phyloP scores from a whole-genome alignment of 2,797 vertebrate genomes.

The Trachurus trachurus region DNA sequence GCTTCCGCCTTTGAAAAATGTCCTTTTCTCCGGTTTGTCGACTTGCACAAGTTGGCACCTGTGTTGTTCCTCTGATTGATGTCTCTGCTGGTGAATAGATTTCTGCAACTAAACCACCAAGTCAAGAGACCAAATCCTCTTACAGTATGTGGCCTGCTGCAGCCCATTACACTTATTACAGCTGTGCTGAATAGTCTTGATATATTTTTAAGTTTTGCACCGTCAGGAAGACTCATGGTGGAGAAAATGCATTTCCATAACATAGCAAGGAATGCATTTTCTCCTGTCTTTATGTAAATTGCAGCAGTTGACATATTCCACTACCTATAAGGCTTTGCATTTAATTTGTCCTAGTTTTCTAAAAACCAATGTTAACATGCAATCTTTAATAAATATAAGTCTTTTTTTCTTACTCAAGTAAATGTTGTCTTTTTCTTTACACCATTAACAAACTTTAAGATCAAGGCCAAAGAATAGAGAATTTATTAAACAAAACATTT shows the following conservation, averaged over 20 bases:
- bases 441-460: background rate
- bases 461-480: background rate
- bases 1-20: background rate
- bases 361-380: conserved; percentile 63
- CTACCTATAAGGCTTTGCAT: conserved; percentile 60
- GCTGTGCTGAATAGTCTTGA: conserved; percentile 41
- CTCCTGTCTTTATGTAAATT: conserved; percentile 50
- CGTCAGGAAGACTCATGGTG: conserved; percentile 46
- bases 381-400: conserved; percentile 79
- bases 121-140: conserved; percentile 41
- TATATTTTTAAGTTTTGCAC: conserved; percentile 49
- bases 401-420: conserved; percentile 51
- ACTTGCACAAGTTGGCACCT: background rate
- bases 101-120: conserved; percentile 33
- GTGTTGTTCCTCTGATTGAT: conserved; percentile 18
- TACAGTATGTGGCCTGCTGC: conserved; percentile 6
- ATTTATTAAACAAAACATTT: conserved; percentile 57
- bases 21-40: background rate
- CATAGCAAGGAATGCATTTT: conserved; percentile 43
- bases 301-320: conserved; percentile 44
- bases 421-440: conserved; percentile 38
- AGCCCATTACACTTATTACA: conserved; percentile 21
- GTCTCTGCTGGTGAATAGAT: conserved; percentile 17
- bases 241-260: conserved; percentile 41
- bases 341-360: conserved; percentile 67